Base-by-base conservation (phyloP, 2,113 vertebrate genomes). In the Tachysurus vachellii region DNA sequence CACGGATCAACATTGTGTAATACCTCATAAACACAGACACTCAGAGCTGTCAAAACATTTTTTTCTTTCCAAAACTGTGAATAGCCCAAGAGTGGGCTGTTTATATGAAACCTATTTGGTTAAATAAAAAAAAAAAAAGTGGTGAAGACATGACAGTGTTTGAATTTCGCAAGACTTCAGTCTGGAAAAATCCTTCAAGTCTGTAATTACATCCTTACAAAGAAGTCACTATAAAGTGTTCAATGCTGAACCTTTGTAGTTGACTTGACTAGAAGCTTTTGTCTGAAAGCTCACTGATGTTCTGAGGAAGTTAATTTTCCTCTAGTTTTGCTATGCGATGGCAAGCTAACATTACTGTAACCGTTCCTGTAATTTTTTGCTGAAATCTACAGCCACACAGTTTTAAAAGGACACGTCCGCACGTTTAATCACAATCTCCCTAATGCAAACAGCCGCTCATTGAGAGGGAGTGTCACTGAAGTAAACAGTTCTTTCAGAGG, bases 401-500 rank as follows among this genome's bases (percentile, higher is more conserved):
- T 28, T 80, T 83, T 83, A 19, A 64, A 47, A 13, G 44, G 50
- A 59, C 19, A 59, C 64, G 21, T 12, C 23, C 16, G 47, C 59
- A 31, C 14, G 10, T 4, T 77, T 90, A 91, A 93, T 85, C 84
- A 89, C 85, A 89, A 80, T 91, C 92, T 93, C 90, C 92, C 88
- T 88, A 89, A 91, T 42, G 83, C 89, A 47, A 68, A 75, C 21
- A 56, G 73, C 62, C 44, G 80, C 57, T 54, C 47, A 4, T 61
- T 73, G 80, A 85, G 83, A 89, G 73, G 57, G 88, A 86, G 83
- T 61, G 80, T 85, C 85, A 89, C 84, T 81, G 82, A 83, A 88
- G 88, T 91, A 93, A 94, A 94, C 91, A 93, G 85, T 70, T 73
- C 61, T 61, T 86, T 89, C 91, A 93, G 80, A 91, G 89, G 92